A percentile compares a stretch with the other conserved stretches of the same genome.
Conservation (phyloP, 1,140 invertebrate species). For the Polypedilum vanderplanki region DNA sequence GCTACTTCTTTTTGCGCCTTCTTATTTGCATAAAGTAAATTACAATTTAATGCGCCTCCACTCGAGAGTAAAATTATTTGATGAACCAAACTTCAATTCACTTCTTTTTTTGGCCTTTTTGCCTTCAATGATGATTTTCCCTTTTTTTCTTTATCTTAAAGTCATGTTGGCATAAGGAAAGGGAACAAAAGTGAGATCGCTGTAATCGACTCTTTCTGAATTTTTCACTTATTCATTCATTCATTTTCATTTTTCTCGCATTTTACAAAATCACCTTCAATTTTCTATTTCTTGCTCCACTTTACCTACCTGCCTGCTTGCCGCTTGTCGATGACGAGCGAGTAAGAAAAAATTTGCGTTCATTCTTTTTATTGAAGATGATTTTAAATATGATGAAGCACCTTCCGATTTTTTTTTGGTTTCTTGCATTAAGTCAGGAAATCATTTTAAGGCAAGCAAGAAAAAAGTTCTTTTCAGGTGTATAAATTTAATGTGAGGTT, state of each 20-base stretch:
- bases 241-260: constrained; percentile 18
- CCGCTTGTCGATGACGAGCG: neutral
- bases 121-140: neutral
- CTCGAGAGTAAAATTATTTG: constrained; percentile 26
- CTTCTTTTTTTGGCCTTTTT: neutral
- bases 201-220: constrained; percentile 3
- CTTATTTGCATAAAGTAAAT: constrained; percentile 28
- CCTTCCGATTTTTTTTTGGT: neutral
- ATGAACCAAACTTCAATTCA: neutral
- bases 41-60: constrained; percentile 24
- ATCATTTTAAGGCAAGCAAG: neutral
- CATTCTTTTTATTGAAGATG: neutral
- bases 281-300: neutral
- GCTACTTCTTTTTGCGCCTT: neutral
- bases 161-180: neutral
- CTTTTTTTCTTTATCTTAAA: neutral
- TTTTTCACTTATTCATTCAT: constrained; percentile 19
- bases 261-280: neutral
- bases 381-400: constrained; percentile 9
- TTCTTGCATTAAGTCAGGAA: constrained; percentile 2
- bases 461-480: neutral
- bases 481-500: neutral
- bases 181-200: neutral
- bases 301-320: too few species aligned
- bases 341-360: neutral